Evolutionary conservation across 1,140 invertebrate genomes (phyloP), one percentile per base, ranked within the genome.

Genomic region (Doryteuthis pealeii): DNA sequence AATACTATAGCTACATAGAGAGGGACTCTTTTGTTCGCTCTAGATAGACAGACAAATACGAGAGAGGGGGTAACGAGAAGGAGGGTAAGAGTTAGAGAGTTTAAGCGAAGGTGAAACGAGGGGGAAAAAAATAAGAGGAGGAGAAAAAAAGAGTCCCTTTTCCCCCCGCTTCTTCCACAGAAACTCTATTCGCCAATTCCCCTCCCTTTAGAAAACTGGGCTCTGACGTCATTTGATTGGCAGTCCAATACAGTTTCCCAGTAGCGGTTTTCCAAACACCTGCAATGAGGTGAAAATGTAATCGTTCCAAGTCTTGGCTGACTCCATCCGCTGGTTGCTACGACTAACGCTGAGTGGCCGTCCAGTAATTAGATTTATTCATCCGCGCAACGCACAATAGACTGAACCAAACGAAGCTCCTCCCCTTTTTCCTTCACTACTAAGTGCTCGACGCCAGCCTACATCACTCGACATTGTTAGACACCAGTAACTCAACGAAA

Each of bases 401-500:
- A 68, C 30, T 12, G 8, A 32, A 31, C 30, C 30, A 33, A 22
- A 2, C 26, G 22, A 71, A 66, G 73, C 68, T 74, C 71, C 71
- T 74, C 77, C 32, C 32, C 40, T 65, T 22, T 22, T 62, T 62
- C 72, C 40, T 54, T 73, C 71, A 68, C 77, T 71, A 71, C 77
- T 78, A 33, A 32, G n/a, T 49, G 43, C 32, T 32, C n/a, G 32
- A 58, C 66, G 66, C 43, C 66, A 31, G 71, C 72, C 73, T 73
- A 72, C 77, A 71, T 74, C 74, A 74, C 74, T 40, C 66, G 31
- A 58, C 43, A 28, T 40, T 40, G 67, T 71, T 73, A 74, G 73
- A 73, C 73, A 78, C 67, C 72, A 74, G 43, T 35, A 73, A 72
- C 73, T 78, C 72, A 62, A 67, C 71, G 67, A 73, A 67, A 70